Evolutionary conservation across 1,140 invertebrate species (phyloP).

Genomic region (Diabrotica virgifera): DNA sequence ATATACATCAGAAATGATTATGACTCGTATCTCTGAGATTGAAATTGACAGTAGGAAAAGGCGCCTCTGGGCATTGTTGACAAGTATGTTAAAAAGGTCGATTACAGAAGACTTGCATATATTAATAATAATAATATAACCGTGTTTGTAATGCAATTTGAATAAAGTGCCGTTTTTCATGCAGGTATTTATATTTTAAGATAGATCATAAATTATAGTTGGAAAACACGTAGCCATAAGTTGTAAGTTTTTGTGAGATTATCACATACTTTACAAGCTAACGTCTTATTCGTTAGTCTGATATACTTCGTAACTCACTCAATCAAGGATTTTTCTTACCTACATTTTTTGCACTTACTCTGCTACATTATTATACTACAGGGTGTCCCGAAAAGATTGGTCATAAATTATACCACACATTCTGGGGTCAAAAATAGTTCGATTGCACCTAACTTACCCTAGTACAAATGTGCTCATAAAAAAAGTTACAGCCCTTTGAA

Average conservation of each 20-base stretch:
- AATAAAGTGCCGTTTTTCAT: not conserved
- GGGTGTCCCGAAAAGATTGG: too few relatives aligned
- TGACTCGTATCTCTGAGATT: not conserved
- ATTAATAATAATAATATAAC: not conserved
- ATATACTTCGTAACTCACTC: too few relatives aligned
- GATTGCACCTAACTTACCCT: too few relatives aligned
- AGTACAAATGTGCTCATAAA: too few relatives aligned
- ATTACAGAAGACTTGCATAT: not conserved
- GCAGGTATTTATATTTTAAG: not conserved
- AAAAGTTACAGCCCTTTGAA: too few relatives aligned
- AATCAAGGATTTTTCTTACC: too few relatives aligned
- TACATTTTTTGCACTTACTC: too few relatives aligned
- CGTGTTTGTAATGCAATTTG: not conserved
- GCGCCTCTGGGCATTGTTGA: not conserved
- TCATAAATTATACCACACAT: too few relatives aligned
- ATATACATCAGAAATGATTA: not conserved
- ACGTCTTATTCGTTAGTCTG: not conserved
- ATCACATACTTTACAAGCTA: not conserved
- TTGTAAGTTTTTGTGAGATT: constrained; percentile 1
- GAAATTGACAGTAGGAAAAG: not conserved
- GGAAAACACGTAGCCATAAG: not conserved
- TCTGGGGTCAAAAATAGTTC: too few relatives aligned
- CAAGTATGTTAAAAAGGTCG: not conserved
- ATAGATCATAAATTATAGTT: not conserved
- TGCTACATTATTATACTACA: too few relatives aligned